These are phyloP conservation scores for Acanthosepion pharaonis DNA, from an alignment of 2,888 invertebrate species.

Conservation along the genomic window DNA sequence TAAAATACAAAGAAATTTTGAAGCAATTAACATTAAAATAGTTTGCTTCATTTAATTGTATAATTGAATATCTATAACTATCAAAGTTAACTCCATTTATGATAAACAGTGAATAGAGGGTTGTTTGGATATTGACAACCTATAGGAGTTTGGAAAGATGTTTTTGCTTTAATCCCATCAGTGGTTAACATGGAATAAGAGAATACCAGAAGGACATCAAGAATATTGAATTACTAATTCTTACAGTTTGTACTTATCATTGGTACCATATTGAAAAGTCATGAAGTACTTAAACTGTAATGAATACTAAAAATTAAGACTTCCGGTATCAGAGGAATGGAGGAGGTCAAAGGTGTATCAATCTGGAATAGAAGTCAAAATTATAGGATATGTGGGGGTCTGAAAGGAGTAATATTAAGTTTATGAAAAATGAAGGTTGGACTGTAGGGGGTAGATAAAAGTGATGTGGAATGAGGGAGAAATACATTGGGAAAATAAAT, in stretches of 20 bases:
- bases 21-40: not conserved
- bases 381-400: not conserved
- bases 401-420: not conserved
- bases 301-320: not conserved
- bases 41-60: not conserved
- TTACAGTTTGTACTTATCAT: too few species aligned
- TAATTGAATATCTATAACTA: not conserved
- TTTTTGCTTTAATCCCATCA: not conserved
- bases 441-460: not conserved
- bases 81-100: not conserved
- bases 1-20: not conserved
- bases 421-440: not conserved
- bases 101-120: not conserved
- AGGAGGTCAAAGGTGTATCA: not conserved
- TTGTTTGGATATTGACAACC: not conserved
- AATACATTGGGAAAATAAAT: not conserved
- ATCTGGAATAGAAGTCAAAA: not conserved
- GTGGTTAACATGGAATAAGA: not conserved
- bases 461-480: not conserved
- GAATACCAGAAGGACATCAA: not conserved
- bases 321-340: not conserved
- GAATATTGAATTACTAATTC: not conserved
- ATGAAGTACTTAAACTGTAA: not conserved
- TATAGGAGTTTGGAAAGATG: not conserved
- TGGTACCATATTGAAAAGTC: not conserved